Base-by-base conservation (phyloP, 2,888 invertebrate genomes). In the Drosophila kuntzei region DNA sequence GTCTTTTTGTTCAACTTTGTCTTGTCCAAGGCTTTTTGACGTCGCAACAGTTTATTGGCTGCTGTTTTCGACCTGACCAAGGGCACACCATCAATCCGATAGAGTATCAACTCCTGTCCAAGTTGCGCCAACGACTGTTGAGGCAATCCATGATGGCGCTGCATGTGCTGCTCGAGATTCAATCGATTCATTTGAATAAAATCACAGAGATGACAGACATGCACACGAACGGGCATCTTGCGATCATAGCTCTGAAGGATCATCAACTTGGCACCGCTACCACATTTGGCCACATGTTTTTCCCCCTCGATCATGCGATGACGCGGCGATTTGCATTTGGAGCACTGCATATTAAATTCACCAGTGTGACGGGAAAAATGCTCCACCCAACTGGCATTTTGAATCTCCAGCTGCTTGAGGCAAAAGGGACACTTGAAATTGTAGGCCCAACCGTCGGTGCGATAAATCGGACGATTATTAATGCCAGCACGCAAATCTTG, bases 301-400 rank as follows among this genome's bases (percentile, higher is more conserved):
- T 32, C 29, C 3, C 61, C 41, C 0, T 32, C 12, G 2, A 8
- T 9, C 3, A 7, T 20, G 1, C 64, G 72, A 55, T 67, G 63
- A 12, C 50, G 29, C 0, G 54, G 64, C 9, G 59, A 27, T 7
- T 68, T 70, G 60, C 97, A 97, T 47, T 92, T 91, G 0, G 93
- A 93, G 90, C 97, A 97, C 20, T 93, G 90, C 67, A 94, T 95
- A 58, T 95, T 93, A 79, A 95, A 96, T 91, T 97, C 97, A 0
- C 97, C 97, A 0, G 97, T 97, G 68, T 97, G 97, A 47, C 92
- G 93, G 20, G 94, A 94, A 39, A 96, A 93, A 85, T 97, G 97
- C 89, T 96, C 95, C 84, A 95, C 44, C 91, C 92, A 91, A 12
- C 65, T 34, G 1, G 37, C 14, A 0, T 66, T 66, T 0, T 72